Evolutionary conservation across 2,113 vertebrate genomes (phyloP).

Genomic region (Brevimyrus niger): DNA sequence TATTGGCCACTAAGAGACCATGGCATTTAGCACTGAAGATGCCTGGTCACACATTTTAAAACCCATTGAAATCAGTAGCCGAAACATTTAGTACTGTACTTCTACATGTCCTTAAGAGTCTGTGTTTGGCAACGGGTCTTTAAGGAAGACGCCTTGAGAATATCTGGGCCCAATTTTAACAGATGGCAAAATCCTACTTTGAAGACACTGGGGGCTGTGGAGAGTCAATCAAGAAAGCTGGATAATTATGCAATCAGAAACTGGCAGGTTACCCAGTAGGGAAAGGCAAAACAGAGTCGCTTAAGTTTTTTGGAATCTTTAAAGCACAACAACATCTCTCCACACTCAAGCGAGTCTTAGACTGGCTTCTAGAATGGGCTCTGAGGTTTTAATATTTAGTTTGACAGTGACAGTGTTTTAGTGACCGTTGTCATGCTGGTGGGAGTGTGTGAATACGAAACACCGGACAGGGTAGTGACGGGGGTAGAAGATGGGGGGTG

Average conservation of each 20-base stretch:
- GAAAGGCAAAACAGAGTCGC: slow-evolving; percentile 22
- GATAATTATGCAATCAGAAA: slow-evolving; percentile 32
- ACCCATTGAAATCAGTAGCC: neutral
- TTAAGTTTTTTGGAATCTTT: neutral
- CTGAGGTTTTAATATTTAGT: slow-evolving; percentile 27
- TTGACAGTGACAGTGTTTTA: slow-evolving; percentile 12
- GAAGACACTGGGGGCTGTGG: slow-evolving; percentile 19
- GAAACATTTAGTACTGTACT: neutral
- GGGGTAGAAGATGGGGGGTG: slow-evolving; percentile 1
- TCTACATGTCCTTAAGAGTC: slow-evolving; percentile 6
- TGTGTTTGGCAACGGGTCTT: slow-evolving; percentile 25
- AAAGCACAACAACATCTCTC: slow-evolving; percentile 23
- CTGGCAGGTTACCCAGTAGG: slow-evolving; percentile 28
- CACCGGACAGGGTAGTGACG: neutral
- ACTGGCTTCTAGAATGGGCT: slow-evolving; percentile 4
- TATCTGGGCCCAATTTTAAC: slow-evolving; percentile 30
- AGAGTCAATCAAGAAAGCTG: slow-evolving; percentile 30
- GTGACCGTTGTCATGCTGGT: slow-evolving; percentile 9
- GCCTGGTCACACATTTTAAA: neutral
- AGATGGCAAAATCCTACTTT: slow-evolving; percentile 34
- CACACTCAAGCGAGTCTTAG: slow-evolving; percentile 10
- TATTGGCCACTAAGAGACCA: neutral
- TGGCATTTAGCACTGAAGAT: neutral
- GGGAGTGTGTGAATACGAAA: slow-evolving; percentile 6
- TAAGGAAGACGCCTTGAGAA: slow-evolving; percentile 30